Evolutionary conservation across 1,140 invertebrate species (phyloP).

Genomic region (Apolygus lucorum): DNA sequence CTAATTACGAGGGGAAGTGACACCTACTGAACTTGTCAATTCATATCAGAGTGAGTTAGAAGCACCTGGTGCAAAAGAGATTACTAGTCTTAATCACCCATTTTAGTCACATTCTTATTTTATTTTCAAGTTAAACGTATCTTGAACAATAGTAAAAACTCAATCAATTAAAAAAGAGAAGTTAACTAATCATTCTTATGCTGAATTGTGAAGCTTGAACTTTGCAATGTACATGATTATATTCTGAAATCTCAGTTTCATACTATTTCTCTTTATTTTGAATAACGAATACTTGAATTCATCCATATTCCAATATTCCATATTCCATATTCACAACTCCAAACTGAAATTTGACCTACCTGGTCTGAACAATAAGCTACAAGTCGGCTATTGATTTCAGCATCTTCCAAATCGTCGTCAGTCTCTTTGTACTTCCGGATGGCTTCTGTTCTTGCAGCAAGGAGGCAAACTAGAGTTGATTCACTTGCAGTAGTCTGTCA

Average conservation of each 20-base stretch:
- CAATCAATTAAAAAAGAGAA: no score
- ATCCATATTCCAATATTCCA: background rate
- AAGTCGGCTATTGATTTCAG: conserved; percentile 81
- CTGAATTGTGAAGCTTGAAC: no score
- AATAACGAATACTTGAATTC: background rate
- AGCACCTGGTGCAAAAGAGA: no score
- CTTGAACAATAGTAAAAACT: no score
- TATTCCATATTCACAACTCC: background rate
- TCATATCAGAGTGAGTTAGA: background rate
- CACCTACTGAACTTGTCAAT: background rate
- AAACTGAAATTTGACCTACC: conserved; percentile 35
- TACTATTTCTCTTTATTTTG: no score
- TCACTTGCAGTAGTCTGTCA: conserved; percentile 77
- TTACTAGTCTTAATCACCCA: no score
- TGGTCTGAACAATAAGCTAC: conserved; percentile 94
- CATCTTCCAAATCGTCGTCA: conserved; percentile 63
- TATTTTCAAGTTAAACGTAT: no score
- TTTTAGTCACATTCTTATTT: no score
- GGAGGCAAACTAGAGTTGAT: conserved; percentile 77
- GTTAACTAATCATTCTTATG: no score
- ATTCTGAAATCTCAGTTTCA: no score
- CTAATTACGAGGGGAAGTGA: background rate
- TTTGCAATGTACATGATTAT: no score
- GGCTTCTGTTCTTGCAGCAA: conserved; percentile 81
- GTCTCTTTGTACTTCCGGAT: conserved; percentile 54